Base-by-base conservation (phyloP, 2,888 invertebrate species). In the Tiliacea citrago region DNA sequence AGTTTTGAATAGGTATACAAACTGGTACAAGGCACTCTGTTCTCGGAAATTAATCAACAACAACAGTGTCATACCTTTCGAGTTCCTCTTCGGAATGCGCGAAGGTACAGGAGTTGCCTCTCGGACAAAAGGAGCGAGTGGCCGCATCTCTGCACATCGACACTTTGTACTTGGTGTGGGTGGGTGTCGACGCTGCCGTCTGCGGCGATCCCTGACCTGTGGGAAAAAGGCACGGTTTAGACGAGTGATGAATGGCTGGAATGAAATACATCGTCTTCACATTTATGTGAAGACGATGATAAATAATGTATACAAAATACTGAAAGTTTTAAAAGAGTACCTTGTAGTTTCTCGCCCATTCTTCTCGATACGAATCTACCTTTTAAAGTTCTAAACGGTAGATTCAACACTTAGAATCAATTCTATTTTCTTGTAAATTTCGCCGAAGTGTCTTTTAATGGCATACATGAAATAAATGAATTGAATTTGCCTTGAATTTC, bases 31-130 rank as follows among this genome's bases (percentile, higher is more conserved):
- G 29, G 21, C 13, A 21, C 21, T 21, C 0, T 29, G 13, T 63
- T 13, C 16, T 47, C 13, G 47, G 6, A 21, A 51, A 66, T 16
- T 16, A 35, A 35, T 35, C 16, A 49, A 9, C 29, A 35, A 53
- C n/a, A 66, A 35, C 53, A 53, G 66, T 49, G 18, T 12, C 16
- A 55, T 39, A 98, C 97, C 98, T 98, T 90, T 99, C 99, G 57
- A 99, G 95, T 93, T 99, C 99, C 83, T 99, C 98, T 84, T 98
- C 98, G 0, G 98, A 98, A 93, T 99, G 99, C 10, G 99, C 99
- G 95, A 99, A 99, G 0, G 98, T 99, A 93, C 99, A 99, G 87
- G 98, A 98, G 61, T 97, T 97, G 8, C 99, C 98, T 16, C 99
- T 97, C 0, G 99, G 99, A 92, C 99, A 99, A 80, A 97, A 98